Evolutionary conservation across 1,140 invertebrate species (phyloP), one percentile per base, ranked within the genome.

Genomic region (Tribolium castaneum): DNA sequence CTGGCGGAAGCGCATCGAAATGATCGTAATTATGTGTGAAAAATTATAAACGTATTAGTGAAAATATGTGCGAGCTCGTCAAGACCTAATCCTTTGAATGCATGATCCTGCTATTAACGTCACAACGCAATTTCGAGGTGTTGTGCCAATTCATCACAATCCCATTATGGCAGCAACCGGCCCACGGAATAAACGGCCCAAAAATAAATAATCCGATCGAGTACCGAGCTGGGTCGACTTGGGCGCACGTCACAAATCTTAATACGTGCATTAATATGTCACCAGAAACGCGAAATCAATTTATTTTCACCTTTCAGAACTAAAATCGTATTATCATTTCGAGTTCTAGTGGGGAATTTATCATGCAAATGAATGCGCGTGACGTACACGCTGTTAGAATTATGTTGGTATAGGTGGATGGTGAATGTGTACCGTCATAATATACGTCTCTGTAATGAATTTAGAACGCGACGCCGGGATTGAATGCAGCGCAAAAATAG

Each of bases 201-300:
- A 78, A 82, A 82, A 80, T 80, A 72, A 73, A 72, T 71, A 71
- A 79, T 66, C 70, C 50, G 30, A 16, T 71, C 52, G 78, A 82
- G 51, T 82, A 80, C 66, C 73, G 80, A 79, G 78, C 81, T 82
- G 81, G 76, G 54, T 80, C 59, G 50, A 70, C 76, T 54, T 78
- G 59, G 59, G 62, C 75, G 62, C 77, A 77, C 81, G 81, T 84
- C 83, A 83, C 79, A 82, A 82, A 85, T 83, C 83, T 85, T 84
- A 85, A 85, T 85, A 83, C 82, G 81, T 85, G 84, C 84, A 85
- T 85, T 85, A 85, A 85, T 85, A 85, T 85, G 84, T 85, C 84
- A 85, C 84, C 82, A 80, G 84, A 81, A 85, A 82, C 82, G 84
- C 81, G 82, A 85, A 85, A 85, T 85, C 84, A 85, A 85, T 85